Base-by-base conservation (phyloP, 2,888 invertebrate species). In the Phymatocera aterrima region DNA sequence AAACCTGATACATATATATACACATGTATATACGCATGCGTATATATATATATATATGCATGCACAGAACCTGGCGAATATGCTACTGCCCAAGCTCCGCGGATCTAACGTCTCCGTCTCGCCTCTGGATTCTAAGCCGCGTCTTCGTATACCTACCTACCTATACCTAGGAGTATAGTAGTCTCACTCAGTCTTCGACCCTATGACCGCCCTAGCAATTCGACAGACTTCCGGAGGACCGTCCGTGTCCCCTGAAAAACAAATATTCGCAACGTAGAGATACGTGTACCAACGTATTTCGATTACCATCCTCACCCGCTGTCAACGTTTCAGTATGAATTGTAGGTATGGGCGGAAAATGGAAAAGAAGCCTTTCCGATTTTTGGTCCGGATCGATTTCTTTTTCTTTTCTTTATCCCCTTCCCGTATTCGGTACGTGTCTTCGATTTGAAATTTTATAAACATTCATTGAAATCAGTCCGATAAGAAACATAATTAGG, bases 1-100 rank as follows among this genome's bases (percentile, higher is more conserved):
- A 87, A 87, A 87, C 86, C 84, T 83, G 83, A 84, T 83, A 83
- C n/a, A n/a, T n/a, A n/a, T n/a, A n/a, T n/a, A n/a, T n/a, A n/a
- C n/a, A n/a, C n/a, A n/a, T n/a, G n/a, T n/a, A n/a, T n/a, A n/a
- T n/a, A n/a, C n/a, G n/a, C n/a, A n/a, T n/a, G n/a, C n/a, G n/a
- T n/a, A n/a, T n/a, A n/a, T n/a, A n/a, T n/a, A n/a, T n/a, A n/a
- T n/a, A n/a, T n/a, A n/a, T n/a, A n/a, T n/a, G n/a, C n/a, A n/a
- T n/a, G n/a, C n/a, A n/a, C 84, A 83, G 83, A 75, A n/a, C 79
- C 84, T 84, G 85, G 85, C 84, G 86, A 87, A 87, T 86, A 86
- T 83, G 84, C 81, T 78, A 64, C 78, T 70, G 21, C 34, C 21
- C 34, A 48, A 48, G 51, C 72, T 46, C 46, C 8, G 77, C 37